These are phyloP conservation scores for Excalfactoria chinensis DNA, from an alignment of 2,113 vertebrate genomes.

Conservation along the genomic window DNA sequence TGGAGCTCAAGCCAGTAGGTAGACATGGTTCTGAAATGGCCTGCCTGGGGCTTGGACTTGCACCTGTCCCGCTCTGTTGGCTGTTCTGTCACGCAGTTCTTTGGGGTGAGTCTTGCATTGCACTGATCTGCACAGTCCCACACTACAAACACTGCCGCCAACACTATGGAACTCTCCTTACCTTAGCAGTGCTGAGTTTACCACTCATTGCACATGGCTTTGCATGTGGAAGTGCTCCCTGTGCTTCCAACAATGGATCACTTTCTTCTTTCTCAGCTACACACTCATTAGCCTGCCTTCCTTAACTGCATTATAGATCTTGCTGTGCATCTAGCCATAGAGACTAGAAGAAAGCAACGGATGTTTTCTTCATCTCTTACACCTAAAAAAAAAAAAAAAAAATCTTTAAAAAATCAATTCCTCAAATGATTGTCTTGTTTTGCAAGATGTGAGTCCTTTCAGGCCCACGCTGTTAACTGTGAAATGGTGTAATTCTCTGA, in stretches of 20 bases:
- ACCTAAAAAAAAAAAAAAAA: background rate
- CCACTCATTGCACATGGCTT: background rate
- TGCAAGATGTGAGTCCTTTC: background rate
- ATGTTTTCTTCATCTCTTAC: background rate
- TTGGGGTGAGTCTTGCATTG: background rate
- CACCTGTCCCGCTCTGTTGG: background rate
- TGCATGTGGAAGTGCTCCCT: background rate
- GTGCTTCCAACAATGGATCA: background rate
- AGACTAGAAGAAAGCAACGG: background rate
- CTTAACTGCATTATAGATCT: background rate
- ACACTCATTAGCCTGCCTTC: background rate
- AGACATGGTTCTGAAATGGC: background rate
- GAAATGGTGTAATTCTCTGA: background rate
- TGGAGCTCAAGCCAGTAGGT: background rate
- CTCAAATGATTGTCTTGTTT: background rate
- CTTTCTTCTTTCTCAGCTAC: background rate
- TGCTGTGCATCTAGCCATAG: background rate
- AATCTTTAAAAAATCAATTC: background rate
- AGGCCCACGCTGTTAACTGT: background rate
- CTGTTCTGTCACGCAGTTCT: background rate
- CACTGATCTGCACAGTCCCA: background rate
- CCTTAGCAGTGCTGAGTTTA: accelerated
- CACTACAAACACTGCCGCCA: background rate
- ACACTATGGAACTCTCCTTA: background rate
- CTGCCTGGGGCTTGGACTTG: background rate